phyloP scores from a whole-genome alignment of 1,140 invertebrate species.

The Lutraria rhynchaena region DNA sequence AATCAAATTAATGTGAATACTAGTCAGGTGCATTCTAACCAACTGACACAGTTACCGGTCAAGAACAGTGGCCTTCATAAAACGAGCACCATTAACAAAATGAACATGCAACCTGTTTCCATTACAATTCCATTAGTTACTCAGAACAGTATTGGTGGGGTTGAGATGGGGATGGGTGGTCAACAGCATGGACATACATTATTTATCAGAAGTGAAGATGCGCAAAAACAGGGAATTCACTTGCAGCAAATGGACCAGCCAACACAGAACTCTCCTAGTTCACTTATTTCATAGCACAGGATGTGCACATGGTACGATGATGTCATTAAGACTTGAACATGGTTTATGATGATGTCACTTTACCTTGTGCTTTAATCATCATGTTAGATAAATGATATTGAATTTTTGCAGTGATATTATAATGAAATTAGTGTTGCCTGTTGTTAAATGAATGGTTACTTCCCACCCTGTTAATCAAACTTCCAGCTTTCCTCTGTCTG shows the following conservation, averaged over 20 bases:
- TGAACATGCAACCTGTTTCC: slow-evolving; percentile 73
- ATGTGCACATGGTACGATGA: slow-evolving; percentile 49
- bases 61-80: slow-evolving; percentile 72
- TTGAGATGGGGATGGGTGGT: slow-evolving; percentile 60
- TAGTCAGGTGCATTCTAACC: slow-evolving; percentile 62
- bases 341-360: slow-evolving; percentile 9
- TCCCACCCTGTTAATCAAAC: too few species aligned
- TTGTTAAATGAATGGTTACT: not conserved
- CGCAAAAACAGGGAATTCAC: slow-evolving; percentile 60
- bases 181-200: slow-evolving; percentile 67
- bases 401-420: slow-evolving; percentile 28
- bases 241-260: slow-evolving; percentile 56
- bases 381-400: slow-evolving; percentile 15
- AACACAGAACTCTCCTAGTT: slow-evolving; percentile 58
- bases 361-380: slow-evolving; percentile 25
- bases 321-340: slow-evolving; percentile 13
- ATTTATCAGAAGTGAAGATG: slow-evolving; percentile 67
- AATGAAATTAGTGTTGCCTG: not conserved
- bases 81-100: slow-evolving; percentile 64
- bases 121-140: slow-evolving; percentile 73
- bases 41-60: slow-evolving; percentile 70
- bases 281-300: slow-evolving; percentile 55
- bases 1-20: slow-evolving; percentile 58
- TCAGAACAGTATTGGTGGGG: slow-evolving; percentile 61
- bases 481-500: too few species aligned